phyloP scores from a whole-genome alignment of 2,888 invertebrate species.

The Pandemis heparana region DNA sequence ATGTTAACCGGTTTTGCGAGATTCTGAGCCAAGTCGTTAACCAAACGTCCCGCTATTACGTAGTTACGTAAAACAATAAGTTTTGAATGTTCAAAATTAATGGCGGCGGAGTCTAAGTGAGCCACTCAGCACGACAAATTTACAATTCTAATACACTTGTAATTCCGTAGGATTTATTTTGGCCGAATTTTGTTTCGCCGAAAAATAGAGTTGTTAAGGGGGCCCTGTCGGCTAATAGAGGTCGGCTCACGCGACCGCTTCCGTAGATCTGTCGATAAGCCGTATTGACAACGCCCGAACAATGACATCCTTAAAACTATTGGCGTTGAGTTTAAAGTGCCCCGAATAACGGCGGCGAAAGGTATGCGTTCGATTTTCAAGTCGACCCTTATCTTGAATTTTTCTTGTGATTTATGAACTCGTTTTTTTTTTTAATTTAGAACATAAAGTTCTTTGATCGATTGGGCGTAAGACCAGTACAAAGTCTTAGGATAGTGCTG shows the following conservation, averaged over 20 bases:
- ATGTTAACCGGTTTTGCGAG: background rate
- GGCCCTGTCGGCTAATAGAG: conserved; percentile 58
- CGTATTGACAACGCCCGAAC: conserved; percentile 34
- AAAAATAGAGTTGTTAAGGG: conserved; percentile 79
- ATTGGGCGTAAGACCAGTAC: background rate
- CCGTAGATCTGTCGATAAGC: conserved; percentile 35
- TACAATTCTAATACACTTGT: conserved; percentile 74
- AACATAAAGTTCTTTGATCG: conserved; percentile 11
- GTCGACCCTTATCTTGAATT: conserved; percentile 12
- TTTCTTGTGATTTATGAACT: conserved; percentile 16
- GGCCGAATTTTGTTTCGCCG: conserved; percentile 62
- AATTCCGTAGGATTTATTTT: conserved; percentile 67
- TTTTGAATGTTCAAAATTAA: conserved; percentile 40
- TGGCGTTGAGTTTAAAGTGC: conserved; percentile 29
- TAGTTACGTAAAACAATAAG: conserved; percentile 37
- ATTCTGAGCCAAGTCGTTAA: conserved; percentile 26
- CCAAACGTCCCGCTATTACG: conserved; percentile 33
- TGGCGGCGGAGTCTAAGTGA: conserved; percentile 44
- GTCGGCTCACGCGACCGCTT: conserved; percentile 68
- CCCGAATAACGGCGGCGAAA: background rate
- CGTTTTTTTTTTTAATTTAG: conserved; percentile 23
- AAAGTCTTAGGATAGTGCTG: background rate
- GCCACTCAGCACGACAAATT: conserved; percentile 66
- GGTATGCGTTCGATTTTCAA: conserved; percentile 22
- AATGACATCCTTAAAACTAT: conserved; percentile 38